These are phyloP conservation scores for Myopa tessellatipennis DNA, from an alignment of 2,888 invertebrate species.

Conservation along the genomic window DNA sequence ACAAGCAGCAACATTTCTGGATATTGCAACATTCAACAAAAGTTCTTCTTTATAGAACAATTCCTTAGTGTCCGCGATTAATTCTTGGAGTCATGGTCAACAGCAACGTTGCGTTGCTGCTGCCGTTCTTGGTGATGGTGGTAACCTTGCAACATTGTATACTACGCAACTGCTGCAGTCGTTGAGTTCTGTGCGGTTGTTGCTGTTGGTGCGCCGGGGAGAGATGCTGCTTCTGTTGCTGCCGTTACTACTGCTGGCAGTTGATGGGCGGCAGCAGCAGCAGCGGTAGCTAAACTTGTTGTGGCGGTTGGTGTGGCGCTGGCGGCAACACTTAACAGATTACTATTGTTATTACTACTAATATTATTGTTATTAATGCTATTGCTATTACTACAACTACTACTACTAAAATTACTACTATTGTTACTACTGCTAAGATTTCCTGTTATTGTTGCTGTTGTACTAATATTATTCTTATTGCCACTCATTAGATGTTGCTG, in stretches of 20 bases:
- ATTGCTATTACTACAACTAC: constrained; percentile 48
- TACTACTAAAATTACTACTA: constrained; percentile 44
- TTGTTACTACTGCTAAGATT: constrained; percentile 50
- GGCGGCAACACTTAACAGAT: constrained; percentile 38
- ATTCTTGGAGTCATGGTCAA: background rate
- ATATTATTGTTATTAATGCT: constrained; percentile 52
- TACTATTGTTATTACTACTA: constrained; percentile 44
- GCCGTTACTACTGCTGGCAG: constrained; percentile 51
- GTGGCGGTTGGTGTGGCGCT: constrained; percentile 9
- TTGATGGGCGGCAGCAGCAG: constrained; percentile 41
- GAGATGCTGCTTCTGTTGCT: constrained; percentile 53
- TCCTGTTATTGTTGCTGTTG: constrained; percentile 47
- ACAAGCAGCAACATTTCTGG: no score
- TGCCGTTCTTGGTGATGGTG: constrained; percentile 51
- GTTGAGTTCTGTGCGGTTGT: constrained; percentile 57
- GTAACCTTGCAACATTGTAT: constrained; percentile 59
- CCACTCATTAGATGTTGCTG: constrained; percentile 41
- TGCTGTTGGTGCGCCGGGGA: constrained; percentile 55
- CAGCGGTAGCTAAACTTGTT: constrained; percentile 40
- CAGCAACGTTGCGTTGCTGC: constrained; percentile 38
- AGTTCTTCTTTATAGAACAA: no score
- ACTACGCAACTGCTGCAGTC: constrained; percentile 68
- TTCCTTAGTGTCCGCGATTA: background rate
- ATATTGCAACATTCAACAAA: no score
- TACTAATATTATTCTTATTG: constrained; percentile 45